Base-by-base conservation (phyloP, 2,888 invertebrate species). In the Noctua fimbriata region DNA sequence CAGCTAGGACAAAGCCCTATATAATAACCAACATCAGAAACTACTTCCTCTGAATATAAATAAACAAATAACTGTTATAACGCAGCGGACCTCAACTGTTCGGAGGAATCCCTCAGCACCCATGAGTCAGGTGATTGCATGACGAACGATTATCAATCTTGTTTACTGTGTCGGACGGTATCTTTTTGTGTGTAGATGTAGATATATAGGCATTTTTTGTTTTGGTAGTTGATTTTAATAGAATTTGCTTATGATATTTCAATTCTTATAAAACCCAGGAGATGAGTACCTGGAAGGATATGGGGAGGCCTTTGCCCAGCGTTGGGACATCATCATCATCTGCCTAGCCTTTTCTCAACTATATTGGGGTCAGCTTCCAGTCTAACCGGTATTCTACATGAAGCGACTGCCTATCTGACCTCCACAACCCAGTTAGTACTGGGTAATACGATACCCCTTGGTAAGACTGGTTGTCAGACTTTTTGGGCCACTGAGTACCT, bases 11-110 rank as follows among this genome's bases (percentile, higher is more conserved):
- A 60, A 60, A 24, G 2, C 16, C 7, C 28, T 9, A 44, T 44
- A 67, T 36, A n/a, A 44, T 75, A 63, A 63, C 28, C 41, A 41
- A 60, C 2, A 75, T 78, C 82, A 82, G 72, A 78, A 55, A 67
- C 18, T 86, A 76, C 65, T 41, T 21, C 28, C 60, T 87, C 67
- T 75, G 74, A 85, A 79, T 73, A 78, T 71, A 89, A 79, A 85
- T 86, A 85, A 87, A 89, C 67, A 72, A 81, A 70, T 67, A 69
- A 89, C 88, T 93, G 88, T 95, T 95, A 88, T 89, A 93, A 96
- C 88, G 94, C 96, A 98, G 98, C 98, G 95, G 98, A 98, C 97
- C 98, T 98, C 96, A 98, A 98, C 97, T 98, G 98, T 95, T 98
- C 98, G 92, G 98, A 98, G 97, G 98, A 98, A 95, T 98, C 98